phyloP scores from a whole-genome alignment of 2,113 vertebrate genomes.

The Ptilorrhoa leucosticta region DNA sequence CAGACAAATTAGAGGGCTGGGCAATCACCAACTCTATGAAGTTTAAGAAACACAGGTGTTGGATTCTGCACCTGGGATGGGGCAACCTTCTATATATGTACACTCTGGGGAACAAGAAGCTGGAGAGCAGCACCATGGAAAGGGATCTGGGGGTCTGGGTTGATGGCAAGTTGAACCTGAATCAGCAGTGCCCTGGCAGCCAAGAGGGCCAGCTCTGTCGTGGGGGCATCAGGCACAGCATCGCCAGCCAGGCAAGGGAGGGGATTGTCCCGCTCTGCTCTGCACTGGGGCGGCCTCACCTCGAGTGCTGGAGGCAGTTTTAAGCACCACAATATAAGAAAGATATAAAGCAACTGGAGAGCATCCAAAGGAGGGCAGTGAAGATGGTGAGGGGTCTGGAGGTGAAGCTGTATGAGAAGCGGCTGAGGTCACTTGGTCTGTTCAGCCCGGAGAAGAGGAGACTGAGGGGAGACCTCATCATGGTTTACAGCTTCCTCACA shows the following conservation, averaged over 20 bases:
- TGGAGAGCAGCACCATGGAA: not conserved
- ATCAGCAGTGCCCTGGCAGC: not conserved
- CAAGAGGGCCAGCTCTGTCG: fast-evolving
- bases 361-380: fast-evolving
- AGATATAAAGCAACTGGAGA: not conserved
- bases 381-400: not conserved
- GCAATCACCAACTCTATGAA: not conserved
- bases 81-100: not conserved
- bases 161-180: fast-evolving
- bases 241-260: fast-evolving
- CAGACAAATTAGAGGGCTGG: not conserved
- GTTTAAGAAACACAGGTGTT: not conserved
- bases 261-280: not conserved
- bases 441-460: not conserved
- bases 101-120: not conserved
- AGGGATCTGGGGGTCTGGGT: not conserved
- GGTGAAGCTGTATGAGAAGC: not conserved
- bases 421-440: not conserved
- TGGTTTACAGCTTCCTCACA: not conserved
- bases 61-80: not conserved
- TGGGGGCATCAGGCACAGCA: not conserved
- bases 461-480: not conserved
- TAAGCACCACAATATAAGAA: not conserved
- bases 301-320: fast-evolving
- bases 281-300: not conserved